Evolutionary conservation across 2,113 vertebrate genomes (phyloP).

Genomic region (Xenopus tropicalis): UCB_Xtro_10.0 CM004445.2:53112001-53112500

Average conservation of each 20-base stretch:
- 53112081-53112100: no score
- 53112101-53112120: no score
- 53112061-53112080: no score
- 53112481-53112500: background rate
- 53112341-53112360: background rate
- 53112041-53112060: no score
- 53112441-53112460: background rate
- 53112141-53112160: no score
- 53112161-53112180: no score
- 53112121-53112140: no score
- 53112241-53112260: background rate
- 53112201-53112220: no score
- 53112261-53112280: background rate
- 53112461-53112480: background rate
- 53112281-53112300: background rate
- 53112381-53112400: background rate
- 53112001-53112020: no score
- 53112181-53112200: no score
- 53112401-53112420: background rate
- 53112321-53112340: background rate
- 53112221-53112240: no score
- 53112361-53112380: background rate
- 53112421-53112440: background rate
- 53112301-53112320: background rate
- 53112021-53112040: no score